Conservation (phyloP, 30 jellyfish, hydroid and myxozoan species). For the Nemopilema nomurai region DNA sequence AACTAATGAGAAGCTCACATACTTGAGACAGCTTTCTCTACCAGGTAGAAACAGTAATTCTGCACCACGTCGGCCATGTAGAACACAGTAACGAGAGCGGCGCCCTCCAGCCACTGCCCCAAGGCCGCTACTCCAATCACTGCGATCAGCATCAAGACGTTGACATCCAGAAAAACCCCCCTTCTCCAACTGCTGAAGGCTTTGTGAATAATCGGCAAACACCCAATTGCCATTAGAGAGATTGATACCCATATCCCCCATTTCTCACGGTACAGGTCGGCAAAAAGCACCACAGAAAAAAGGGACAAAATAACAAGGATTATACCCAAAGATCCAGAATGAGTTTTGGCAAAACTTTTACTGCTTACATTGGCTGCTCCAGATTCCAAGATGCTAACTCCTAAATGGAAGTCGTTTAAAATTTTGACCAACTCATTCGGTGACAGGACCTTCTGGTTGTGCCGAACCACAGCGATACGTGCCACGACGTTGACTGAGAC, state of each 20-base stretch:
- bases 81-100: slow-evolving; percentile 40
- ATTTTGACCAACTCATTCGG: slow-evolving; percentile 18
- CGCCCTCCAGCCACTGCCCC: slow-evolving; percentile 54
- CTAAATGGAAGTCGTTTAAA: slow-evolving; percentile 57
- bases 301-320: slow-evolving; percentile 9
- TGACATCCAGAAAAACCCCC: slow-evolving; percentile 27
- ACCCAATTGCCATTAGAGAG: slow-evolving; percentile 36
- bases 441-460: slow-evolving; percentile 18
- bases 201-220: slow-evolving; percentile 43
- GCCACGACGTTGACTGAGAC: slow-evolving; percentile 63
- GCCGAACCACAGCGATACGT: slow-evolving; percentile 59
- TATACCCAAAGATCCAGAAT: not conserved
- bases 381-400: slow-evolving; percentile 54
- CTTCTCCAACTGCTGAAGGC: slow-evolving; percentile 13
- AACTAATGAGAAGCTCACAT: not conserved
- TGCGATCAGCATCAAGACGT: slow-evolving; percentile 54
- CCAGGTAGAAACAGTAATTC: slow-evolving; percentile 26
- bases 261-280: not conserved
- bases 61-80: slow-evolving; percentile 52
- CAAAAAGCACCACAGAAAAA: slow-evolving; percentile 25
- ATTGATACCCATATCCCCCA: slow-evolving; percentile 52
- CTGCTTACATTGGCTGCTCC: slow-evolving; percentile 3
- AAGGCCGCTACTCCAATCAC: slow-evolving; percentile 36
- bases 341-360: not conserved
- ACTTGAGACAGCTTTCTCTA: slow-evolving; percentile 55